Conservation (phyloP, 92 coral and sea anemone genomes). For the Epizoanthus fatuus region DNA sequence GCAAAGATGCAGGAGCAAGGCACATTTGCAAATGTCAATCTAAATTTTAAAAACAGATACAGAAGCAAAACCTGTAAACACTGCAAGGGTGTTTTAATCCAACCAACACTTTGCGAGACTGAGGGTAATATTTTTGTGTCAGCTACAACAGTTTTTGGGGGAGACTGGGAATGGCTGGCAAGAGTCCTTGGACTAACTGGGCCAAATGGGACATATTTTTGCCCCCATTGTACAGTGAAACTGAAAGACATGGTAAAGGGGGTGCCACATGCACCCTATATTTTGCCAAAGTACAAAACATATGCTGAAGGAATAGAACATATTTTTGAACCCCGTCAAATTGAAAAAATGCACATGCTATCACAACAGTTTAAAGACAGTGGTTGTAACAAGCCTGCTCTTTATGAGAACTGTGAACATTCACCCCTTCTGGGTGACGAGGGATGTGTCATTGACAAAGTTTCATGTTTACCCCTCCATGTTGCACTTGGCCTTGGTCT, state of each 20-base stretch:
- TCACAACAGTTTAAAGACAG: constrained; percentile 4
- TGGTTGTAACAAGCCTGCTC: background rate
- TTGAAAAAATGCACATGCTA: background rate
- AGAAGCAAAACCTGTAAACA: constrained; percentile 7
- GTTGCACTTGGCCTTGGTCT: constrained; percentile 15
- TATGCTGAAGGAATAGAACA: background rate
- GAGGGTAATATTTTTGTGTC: background rate
- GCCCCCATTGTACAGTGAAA: background rate
- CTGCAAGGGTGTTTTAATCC: background rate
- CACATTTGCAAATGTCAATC: background rate
- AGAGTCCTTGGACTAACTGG: background rate
- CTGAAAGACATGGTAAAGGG: background rate
- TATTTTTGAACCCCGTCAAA: background rate
- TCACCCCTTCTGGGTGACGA: background rate
- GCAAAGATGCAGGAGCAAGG: background rate
- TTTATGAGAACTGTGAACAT: constrained; percentile 1
- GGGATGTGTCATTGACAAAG: constrained; percentile 6
- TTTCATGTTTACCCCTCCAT: constrained; percentile 8
- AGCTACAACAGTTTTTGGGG: background rate
- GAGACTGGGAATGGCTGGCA: constrained; percentile 10
- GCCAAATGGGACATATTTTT: constrained; percentile 11
- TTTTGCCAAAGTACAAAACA: background rate
- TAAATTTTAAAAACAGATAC: background rate
- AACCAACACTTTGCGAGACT: background rate
- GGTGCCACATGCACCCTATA: background rate